Evolutionary conservation across 2,888 invertebrate species (phyloP).

Genomic region (Pyrrhopygopsis socrates): DNA sequence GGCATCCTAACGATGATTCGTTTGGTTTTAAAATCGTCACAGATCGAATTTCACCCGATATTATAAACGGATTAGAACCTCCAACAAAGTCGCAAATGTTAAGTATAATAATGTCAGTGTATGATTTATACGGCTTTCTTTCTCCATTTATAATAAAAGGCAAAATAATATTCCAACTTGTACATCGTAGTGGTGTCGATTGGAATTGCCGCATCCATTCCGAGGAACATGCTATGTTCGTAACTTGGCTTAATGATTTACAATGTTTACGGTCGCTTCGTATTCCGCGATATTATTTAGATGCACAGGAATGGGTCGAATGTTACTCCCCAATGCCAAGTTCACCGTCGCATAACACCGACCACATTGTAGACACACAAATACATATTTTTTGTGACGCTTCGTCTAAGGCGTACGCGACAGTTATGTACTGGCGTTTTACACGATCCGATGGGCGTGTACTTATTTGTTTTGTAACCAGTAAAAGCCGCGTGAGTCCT

Average conservation of each 20-base stretch:
- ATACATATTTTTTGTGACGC: slow-evolving; percentile 85
- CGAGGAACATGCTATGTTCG: slow-evolving; percentile 38
- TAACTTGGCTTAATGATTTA: slow-evolving; percentile 50
- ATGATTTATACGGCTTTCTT: slow-evolving; percentile 68
- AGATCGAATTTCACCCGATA: slow-evolving; percentile 35
- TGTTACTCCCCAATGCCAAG: neutral
- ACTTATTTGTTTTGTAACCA: slow-evolving; percentile 57
- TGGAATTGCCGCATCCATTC: slow-evolving; percentile 70
- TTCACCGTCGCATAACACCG: neutral
- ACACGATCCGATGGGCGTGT: slow-evolving; percentile 55
- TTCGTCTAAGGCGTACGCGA: slow-evolving; percentile 80
- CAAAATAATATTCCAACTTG: slow-evolving; percentile 71
- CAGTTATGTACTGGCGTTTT: slow-evolving; percentile 80
- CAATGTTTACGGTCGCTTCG: slow-evolving; percentile 32
- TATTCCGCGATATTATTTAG: slow-evolving; percentile 50
- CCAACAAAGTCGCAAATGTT: slow-evolving; percentile 69
- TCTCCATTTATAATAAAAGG: slow-evolving; percentile 66
- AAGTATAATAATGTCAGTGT: slow-evolving; percentile 61
- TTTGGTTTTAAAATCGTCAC: slow-evolving; percentile 57
- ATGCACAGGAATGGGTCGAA: slow-evolving; percentile 44
- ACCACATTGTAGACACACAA: slow-evolving; percentile 21
- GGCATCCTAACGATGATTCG: slow-evolving; percentile 57
- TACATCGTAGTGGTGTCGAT: slow-evolving; percentile 68
- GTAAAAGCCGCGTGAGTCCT: slow-evolving; percentile 71
- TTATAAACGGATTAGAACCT: slow-evolving; percentile 28